Evolutionary conservation across 2,113 vertebrate species (phyloP).

Genomic region (Colius striatus): DNA sequence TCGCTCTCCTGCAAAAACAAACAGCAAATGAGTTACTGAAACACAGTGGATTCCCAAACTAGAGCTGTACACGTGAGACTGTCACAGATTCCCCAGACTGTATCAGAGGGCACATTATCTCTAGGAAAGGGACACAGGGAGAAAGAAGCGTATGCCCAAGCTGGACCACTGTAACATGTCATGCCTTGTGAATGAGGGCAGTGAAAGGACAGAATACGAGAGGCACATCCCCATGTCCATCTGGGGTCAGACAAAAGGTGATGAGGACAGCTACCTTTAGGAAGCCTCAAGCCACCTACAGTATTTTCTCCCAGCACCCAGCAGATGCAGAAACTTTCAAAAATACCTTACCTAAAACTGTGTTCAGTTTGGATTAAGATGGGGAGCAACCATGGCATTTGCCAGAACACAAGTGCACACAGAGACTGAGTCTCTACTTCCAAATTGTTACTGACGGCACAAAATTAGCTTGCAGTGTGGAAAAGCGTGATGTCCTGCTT

Average conservation of each 20-base stretch:
- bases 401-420: neutral
- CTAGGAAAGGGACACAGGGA: neutral
- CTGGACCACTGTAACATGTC: rapidly evolving
- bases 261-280: neutral
- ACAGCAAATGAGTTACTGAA: neutral
- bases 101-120: neutral
- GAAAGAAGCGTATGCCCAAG: neutral
- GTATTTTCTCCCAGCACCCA: neutral
- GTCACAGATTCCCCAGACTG: neutral
- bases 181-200: neutral
- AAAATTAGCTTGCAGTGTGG: neutral
- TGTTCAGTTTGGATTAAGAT: neutral
- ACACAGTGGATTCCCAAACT: neutral
- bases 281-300: neutral
- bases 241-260: neutral
- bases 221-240: neutral
- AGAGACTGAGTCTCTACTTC: neutral
- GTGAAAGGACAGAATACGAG: neutral
- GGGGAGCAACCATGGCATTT: neutral
- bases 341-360: neutral
- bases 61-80: neutral
- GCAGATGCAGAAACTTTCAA: neutral
- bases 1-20: constrained; percentile 87
- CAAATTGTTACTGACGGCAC: neutral
- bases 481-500: neutral